Evolutionary conservation across 2,113 vertebrate genomes (phyloP), one percentile per base, ranked within the genome.

Genomic region (Bufo gargarizans): DNA sequence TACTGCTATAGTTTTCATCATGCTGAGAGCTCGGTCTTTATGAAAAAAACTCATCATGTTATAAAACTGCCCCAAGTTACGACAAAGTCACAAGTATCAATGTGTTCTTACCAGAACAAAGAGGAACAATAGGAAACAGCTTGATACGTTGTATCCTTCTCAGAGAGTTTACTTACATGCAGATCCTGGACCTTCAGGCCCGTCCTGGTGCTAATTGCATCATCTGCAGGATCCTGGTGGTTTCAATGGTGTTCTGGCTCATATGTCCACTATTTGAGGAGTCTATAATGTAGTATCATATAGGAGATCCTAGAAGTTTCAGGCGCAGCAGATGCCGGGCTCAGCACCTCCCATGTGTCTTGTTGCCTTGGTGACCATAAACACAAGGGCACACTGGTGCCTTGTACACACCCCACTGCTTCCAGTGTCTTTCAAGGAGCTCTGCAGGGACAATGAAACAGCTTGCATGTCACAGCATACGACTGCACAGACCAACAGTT

Each of bases 331-430:
- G 86, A 50, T 81, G 86, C 86, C 33, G 20, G n/a, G 14, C 33
- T 63, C 71, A 63, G 76, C 45, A 65, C n/a, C 83, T n/a, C 6
- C 49, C 81, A 76, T 56, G 13, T 13, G 9, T 0, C 90, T 93
- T 13, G 88, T 90, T 93, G 92, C 93, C 91, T 4, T 1, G 92
- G 95, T 91, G 91, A 94, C 87, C 0, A 65, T 92, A 92, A 94
- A 94, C 94, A 94, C 43, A 45, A 45, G 10, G 1, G 0, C 3
- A 6, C 17, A 61, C 71, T n/a, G 55, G 58, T 81, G 86, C 72
- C 22, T 56, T 17, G 17, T 20, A 71, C 77, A 72, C 86, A 56
- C 77, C 86, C 86, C 86, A 20, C 43, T 81, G 86, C 50, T 78
- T 53, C 76, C 11, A n/a, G 47, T 77, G 76, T 77, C 76, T 50